Base-by-base conservation (phyloP, 2,113 vertebrate genomes). In the Mobula birostris region DNA sequence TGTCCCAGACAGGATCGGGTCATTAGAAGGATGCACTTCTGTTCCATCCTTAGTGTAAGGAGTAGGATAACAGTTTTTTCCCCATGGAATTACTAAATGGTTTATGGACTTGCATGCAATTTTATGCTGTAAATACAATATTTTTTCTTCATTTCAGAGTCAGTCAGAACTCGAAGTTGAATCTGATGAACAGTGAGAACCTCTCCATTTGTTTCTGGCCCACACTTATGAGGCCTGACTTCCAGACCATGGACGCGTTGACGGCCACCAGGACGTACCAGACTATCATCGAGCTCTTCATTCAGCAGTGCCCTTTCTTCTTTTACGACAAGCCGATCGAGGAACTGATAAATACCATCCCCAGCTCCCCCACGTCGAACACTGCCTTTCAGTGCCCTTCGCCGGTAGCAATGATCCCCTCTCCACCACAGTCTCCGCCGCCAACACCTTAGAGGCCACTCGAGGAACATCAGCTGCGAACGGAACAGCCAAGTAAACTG, bases 131-230 rank as follows among this genome's bases (percentile, higher is more conserved):
- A 6, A 61, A 66, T 12, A 68, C 61, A 19, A 90, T 66, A 36
- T 0, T 93, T 27, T 27, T 9, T 93, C 48, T 93, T 94, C 48
- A 90, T 94, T 78, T 9, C 96, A 99, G 98, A 95, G 98, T 99
- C 94, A 98, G 98, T 96, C 98, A 98, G 96, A 97, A 98, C 96
- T 97, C 96, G 96, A 98, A 97, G n/a, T 77, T 96, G 83, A 99
- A 99, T 95, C 97, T 99, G 96, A 99, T 99, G 98, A 99, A 98
- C 72, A 99, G 98, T 0, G 98, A 99, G 96, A 99, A 99, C 96
- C 96, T 99, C 94, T 99, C 98, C 95, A 99, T 99, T 96, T 99
- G 98, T 95, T 99, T 99, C 97, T 99, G 98, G 98, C 98, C 98
- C 63, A 99, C 98, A 0, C 82, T 99, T 94, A 99, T 99, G 98